Base-by-base conservation (phyloP, 1,140 invertebrate species). In the Plodia interpunctella region DNA sequence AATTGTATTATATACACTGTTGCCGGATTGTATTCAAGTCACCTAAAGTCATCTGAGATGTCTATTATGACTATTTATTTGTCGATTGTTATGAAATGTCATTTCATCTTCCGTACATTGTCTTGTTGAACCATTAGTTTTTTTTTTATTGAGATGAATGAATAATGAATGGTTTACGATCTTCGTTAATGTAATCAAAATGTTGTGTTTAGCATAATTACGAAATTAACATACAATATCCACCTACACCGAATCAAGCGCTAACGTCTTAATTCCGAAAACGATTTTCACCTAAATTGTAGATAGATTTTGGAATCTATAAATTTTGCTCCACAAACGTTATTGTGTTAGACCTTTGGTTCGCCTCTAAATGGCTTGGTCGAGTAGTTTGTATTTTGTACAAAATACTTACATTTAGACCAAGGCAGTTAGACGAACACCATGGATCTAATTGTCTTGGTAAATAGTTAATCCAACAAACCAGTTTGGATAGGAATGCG, bases 401-500 rank as follows among this genome's bases (percentile, higher is more conserved):
- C n/a, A 1, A 15, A 44, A 10, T 25, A n/a, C 2, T n/a, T 15
- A 44, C 0, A 1, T 44, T 0, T n/a, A 13, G 38, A 44, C 38
- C 38, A 44, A 44, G 38, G 5, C 5, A 44, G 5, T 17, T 44
- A 44, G 38, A 44, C 15, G n/a, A 15, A 15, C 15, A 17, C 2
- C n/a, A 44, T 15, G 38, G 38, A 2, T 44, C 13, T 44, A 15
- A 44, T 44, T 44, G 15, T 15, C 13, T 44, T 44, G 38, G 38
- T 44, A 15, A 44, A n/a, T 25, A 53, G 20, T 53, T 53, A 25
- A 53, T 53, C 19, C 51, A n/a, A 10, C 55, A 62, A 79, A 79
- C 74, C 74, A 65, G 74, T 76, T 78, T 79, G 55, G 53, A 63
- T 66, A 59, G 76, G 76, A 79, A 79, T 79, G 74, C 69, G 72